Evolutionary conservation across 2,888 invertebrate genomes (phyloP).

Genomic region (Isoperla grammatica): DNA sequence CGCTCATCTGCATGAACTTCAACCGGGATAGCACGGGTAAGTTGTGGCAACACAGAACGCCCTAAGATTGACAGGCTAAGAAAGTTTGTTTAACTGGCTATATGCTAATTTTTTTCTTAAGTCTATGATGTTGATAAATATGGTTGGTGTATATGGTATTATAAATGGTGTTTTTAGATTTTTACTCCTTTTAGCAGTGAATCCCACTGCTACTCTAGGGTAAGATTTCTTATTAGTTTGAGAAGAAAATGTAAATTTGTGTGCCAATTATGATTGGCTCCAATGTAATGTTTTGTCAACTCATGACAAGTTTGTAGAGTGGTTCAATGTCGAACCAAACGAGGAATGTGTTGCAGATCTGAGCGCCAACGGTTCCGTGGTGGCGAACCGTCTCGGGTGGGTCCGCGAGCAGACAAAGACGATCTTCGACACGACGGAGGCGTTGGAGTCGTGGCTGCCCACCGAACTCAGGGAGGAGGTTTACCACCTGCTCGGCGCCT

Average conservation of each 20-base stretch:
- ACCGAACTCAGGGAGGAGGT: conserved; percentile 77
- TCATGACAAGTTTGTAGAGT: not conserved
- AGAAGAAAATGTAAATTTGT: no score
- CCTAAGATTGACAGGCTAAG: no score
- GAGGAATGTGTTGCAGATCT: conserved; percentile 68
- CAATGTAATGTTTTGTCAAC: not conserved
- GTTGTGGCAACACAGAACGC: conserved; percentile 53
- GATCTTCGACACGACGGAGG: conserved; percentile 82
- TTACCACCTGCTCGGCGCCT: conserved; percentile 90
- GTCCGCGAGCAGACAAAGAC: conserved; percentile 64
- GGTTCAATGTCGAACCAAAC: no score
- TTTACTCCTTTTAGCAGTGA: no score
- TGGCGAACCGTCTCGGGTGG: conserved; percentile 88
- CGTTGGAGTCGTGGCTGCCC: conserved; percentile 86
- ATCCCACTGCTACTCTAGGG: no score
- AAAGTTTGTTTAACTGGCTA: conserved; percentile 6
- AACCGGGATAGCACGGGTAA: conserved; percentile 94
- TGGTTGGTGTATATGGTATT: no score
- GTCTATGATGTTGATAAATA: no score
- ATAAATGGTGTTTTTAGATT: no score
- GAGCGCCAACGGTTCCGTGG: conserved; percentile 96
- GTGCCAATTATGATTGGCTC: not conserved
- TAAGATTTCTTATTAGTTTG: no score
- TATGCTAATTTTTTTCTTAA: no score
- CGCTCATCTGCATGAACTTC: conserved; percentile 89